These are phyloP conservation scores for Brachynemurus nebulosus DNA, from an alignment of 2,888 invertebrate species.

Conservation along the genomic window DNA sequence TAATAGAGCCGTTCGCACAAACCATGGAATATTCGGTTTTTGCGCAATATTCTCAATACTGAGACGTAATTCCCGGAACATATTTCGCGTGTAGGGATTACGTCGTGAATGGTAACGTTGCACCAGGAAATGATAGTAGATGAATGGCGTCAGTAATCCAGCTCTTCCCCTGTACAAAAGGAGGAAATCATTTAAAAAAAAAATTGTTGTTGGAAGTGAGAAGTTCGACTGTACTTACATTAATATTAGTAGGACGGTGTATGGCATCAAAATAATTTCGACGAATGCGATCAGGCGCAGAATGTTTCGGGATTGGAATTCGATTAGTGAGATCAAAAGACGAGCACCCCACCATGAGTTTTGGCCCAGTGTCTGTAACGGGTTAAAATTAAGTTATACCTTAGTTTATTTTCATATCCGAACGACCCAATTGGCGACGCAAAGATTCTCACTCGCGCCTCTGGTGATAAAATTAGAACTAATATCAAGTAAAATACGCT, in stretches of 20 bases:
- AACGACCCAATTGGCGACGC: too few species aligned
- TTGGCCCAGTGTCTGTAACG: constrained; percentile 71
- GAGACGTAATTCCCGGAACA: constrained; percentile 77
- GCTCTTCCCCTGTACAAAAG: constrained; percentile 64
- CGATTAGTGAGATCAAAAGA: constrained; percentile 72
- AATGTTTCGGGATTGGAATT: constrained; percentile 81
- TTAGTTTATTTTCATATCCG: not conserved
- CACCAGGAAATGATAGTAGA: constrained; percentile 92
- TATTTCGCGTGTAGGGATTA: constrained; percentile 90
- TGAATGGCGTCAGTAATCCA: constrained; percentile 81
- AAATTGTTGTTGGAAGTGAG: not conserved
- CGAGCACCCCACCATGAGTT: constrained; percentile 83
- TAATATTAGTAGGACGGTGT: constrained; percentile 64
- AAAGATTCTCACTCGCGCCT: too few species aligned
- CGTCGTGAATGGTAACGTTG: constrained; percentile 86
- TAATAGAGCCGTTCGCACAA: constrained; percentile 44
- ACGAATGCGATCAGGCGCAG: constrained; percentile 81
- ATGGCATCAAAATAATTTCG: constrained; percentile 86
- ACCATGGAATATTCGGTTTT: constrained; percentile 53
- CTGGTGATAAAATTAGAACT: too few species aligned
- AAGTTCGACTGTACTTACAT: constrained; percentile 50
- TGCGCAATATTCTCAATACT: constrained; percentile 51
- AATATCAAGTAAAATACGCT: too few species aligned
- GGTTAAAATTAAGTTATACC: constrained; percentile 12
- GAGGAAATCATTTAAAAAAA: not conserved